phyloP scores from a whole-genome alignment of 2,888 invertebrate species.

The Ornithoptera priamus region DNA sequence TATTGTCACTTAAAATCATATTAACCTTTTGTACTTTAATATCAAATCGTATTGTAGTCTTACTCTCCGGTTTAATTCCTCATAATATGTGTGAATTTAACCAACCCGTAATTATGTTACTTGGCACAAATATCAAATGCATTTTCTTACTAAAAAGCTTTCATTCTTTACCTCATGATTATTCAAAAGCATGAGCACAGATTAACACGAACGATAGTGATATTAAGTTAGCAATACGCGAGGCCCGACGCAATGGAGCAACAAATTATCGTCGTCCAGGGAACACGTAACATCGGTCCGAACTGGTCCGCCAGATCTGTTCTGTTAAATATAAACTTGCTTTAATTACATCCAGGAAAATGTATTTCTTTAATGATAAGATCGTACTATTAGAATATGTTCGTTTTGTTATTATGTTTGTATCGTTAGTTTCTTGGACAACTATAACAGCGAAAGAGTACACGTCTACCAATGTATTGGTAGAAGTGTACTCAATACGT shows the following conservation, averaged over 20 bases:
- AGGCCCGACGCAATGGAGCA: constrained; percentile 63
- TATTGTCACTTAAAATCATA: no score
- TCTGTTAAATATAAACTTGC: constrained; percentile 8
- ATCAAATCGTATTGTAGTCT: no score
- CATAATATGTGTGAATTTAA: no score
- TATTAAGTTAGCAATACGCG: constrained; percentile 53
- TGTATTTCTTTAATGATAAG: not conserved
- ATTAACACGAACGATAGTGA: constrained; percentile 8
- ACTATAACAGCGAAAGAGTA: no score
- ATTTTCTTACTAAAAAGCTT: not conserved
- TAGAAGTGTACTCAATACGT: no score
- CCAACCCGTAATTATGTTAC: no score
- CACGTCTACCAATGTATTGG: no score
- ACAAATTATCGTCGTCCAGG: constrained; percentile 75
- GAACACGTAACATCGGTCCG: constrained; percentile 69
- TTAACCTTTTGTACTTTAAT: no score
- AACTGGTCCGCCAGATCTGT: constrained; percentile 45
- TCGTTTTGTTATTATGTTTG: no score
- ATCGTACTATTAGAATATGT: not conserved
- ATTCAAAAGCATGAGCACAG: not conserved
- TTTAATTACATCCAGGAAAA: not conserved
- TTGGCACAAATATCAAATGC: not conserved
- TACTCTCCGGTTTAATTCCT: no score
- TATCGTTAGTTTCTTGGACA: no score
- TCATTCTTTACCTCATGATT: not conserved